These are phyloP conservation scores for Cherax destructor DNA, from an alignment of 1,140 invertebrate species.

Conservation along the genomic window DNA sequence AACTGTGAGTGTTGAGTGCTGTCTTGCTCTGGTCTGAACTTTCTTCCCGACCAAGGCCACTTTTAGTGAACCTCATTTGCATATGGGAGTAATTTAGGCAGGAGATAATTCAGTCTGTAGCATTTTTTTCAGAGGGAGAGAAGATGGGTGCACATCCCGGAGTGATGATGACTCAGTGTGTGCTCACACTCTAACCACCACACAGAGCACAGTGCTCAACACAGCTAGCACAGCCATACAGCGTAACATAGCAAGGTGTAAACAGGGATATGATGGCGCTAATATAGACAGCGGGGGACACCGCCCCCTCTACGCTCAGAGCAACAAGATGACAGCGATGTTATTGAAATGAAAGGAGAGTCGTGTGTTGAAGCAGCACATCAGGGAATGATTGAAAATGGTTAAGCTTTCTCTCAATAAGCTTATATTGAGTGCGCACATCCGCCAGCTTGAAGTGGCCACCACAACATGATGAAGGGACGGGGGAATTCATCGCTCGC, in stretches of 20 bases:
- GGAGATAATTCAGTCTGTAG: slow-evolving; percentile 42
- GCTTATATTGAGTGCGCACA: background rate
- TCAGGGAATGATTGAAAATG: slow-evolving; percentile 40
- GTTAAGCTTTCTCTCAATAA: background rate
- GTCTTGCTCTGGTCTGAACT: background rate
- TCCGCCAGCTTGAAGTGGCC: background rate
- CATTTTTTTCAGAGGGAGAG: slow-evolving; percentile 21
- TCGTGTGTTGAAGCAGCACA: slow-evolving; percentile 36
- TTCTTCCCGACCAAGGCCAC: background rate
- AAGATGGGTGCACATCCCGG: background rate
- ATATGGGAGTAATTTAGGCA: slow-evolving; percentile 44
- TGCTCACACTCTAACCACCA: slow-evolving; percentile 38
- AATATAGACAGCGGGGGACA: background rate
- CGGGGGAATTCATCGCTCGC: background rate
- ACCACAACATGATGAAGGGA: too few relatives aligned
- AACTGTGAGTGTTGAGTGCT: background rate
- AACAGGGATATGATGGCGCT: too few relatives aligned
- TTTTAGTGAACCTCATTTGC: slow-evolving; percentile 35
- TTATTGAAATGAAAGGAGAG: slow-evolving; percentile 36
- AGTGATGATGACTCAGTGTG: slow-evolving; percentile 27
- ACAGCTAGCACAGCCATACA: too few relatives aligned
- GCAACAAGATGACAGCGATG: background rate
- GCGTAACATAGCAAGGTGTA: too few relatives aligned
- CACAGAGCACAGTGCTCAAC: background rate
- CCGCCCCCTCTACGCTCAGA: background rate